A percentile compares a stretch with the other conserved stretches of the same genome.
phyloP scores from a whole-genome alignment of 1,140 invertebrate genomes.

The Drosophila oshimai region DNA sequence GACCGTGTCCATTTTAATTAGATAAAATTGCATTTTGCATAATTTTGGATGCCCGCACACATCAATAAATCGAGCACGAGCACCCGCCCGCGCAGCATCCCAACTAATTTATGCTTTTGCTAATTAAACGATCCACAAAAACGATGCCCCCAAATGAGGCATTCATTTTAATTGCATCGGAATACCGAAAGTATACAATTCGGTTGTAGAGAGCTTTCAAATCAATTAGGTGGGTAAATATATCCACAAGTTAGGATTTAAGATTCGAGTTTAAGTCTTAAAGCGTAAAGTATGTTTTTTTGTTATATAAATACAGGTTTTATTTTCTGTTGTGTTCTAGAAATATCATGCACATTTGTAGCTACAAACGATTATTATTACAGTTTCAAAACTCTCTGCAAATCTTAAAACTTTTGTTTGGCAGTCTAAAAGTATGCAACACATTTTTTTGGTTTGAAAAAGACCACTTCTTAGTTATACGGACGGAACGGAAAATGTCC shows the following conservation, averaged over 20 bases:
- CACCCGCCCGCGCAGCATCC: slow-evolving; percentile 16
- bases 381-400: no score
- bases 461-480: no score
- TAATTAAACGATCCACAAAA: slow-evolving; percentile 63
- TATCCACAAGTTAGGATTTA: no score
- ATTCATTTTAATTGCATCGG: slow-evolving; percentile 46
- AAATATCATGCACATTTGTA: no score
- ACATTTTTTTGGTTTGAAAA: no score
- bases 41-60: slow-evolving; percentile 46
- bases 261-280: no score
- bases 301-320: no score
- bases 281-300: not conserved
- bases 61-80: slow-evolving; percentile 50
- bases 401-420: no score
- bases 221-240: slow-evolving; percentile 11
- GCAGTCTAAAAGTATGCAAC: no score
- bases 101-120: slow-evolving; percentile 64
- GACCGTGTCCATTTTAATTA: slow-evolving; percentile 64
- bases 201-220: slow-evolving; percentile 23
- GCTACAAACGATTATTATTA: no score
- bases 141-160: slow-evolving; percentile 33
- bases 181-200: slow-evolving; percentile 30
- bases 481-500: no score
- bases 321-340: no score
- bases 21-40: slow-evolving; percentile 73